A percentile compares a stretch with the other conserved stretches of the same genome.
Evolutionary conservation across 2,113 vertebrate species (phyloP).

Genomic region (Lagopus muta): DNA sequence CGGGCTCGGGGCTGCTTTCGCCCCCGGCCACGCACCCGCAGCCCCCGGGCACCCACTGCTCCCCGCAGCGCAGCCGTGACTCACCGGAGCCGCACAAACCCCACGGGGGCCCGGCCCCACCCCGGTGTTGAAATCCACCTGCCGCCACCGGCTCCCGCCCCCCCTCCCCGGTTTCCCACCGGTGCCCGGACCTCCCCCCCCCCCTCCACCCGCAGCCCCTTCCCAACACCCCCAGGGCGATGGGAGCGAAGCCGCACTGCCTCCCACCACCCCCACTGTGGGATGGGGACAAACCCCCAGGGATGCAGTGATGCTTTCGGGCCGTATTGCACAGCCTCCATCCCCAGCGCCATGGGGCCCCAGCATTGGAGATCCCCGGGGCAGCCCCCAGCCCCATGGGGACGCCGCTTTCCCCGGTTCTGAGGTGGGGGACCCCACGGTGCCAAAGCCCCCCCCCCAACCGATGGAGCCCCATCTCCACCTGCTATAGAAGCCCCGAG

Average conservation of each 20-base stretch:
- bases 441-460: neutral
- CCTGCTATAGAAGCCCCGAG: neutral
- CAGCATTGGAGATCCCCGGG: neutral
- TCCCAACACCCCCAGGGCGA: neutral
- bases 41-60: neutral
- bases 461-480: accelerated
- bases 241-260: neutral
- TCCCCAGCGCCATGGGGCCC: accelerated
- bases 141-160: conserved; percentile 24
- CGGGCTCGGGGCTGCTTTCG: neutral
- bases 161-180: conserved; percentile 4
- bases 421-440: neutral
- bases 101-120: conserved; percentile 44
- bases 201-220: accelerated
- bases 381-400: accelerated
- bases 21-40: neutral
- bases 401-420: accelerated
- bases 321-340: accelerated
- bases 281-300: neutral
- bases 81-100: conserved; percentile 40
- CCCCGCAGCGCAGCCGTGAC: conserved; percentile 12
- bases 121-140: conserved; percentile 61
- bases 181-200: no score
- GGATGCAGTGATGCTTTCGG: neutral
- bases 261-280: accelerated